Evolutionary conservation across 2,113 vertebrate genomes (phyloP), one percentile per base, ranked within the genome.

Genomic region (Sorex araneus): DNA sequence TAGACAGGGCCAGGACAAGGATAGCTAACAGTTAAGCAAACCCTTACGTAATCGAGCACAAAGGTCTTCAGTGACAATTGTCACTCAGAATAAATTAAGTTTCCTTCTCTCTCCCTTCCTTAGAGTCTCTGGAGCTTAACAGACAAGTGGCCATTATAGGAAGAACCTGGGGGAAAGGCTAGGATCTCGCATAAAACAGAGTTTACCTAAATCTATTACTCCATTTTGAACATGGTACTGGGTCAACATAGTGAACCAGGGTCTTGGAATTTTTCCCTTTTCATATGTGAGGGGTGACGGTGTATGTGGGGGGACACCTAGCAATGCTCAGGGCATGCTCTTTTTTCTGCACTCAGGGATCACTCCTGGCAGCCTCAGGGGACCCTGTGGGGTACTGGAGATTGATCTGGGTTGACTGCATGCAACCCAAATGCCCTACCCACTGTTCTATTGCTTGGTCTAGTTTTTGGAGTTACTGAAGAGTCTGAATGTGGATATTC

Each of bases 21-120:
- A 32, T 81, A 95, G 43, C 18, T 81, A 77, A 88, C 23, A 93
- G 67, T 28, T 45, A 93, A 9, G 13, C 40, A 92, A 91, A 67
- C 70, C 43, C 28, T 91, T 96, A 96, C 70, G 93, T 88, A 96
- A 96, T 73, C 69, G 92, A 96, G 19, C 60, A 96, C 77, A 96
- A 96, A 96, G 94, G 93, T 88, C 90, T 84, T 77, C 87, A 97
- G 96, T 96, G 74, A 95, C 87, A 74, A 60, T 84, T 96, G 96
- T 94, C 93, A 91, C n/a, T 66, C 95, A 78, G 82, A 67, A 93
- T 96, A 97, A 95, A 97, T 95, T 40, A 96, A 96, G 77, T 71
- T 54, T 74, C 77, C 79, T 60, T 92, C 84, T 36, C 43, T 82
- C 25, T 83, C 60, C 69, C 21, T 92, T 87, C 27, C 54, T 78